Percentiles rank a stretch among this genome's conserved stretches.
Evolutionary conservation across 2,888 invertebrate species (phyloP).

Genomic region (Athrips mouffetella): DNA sequence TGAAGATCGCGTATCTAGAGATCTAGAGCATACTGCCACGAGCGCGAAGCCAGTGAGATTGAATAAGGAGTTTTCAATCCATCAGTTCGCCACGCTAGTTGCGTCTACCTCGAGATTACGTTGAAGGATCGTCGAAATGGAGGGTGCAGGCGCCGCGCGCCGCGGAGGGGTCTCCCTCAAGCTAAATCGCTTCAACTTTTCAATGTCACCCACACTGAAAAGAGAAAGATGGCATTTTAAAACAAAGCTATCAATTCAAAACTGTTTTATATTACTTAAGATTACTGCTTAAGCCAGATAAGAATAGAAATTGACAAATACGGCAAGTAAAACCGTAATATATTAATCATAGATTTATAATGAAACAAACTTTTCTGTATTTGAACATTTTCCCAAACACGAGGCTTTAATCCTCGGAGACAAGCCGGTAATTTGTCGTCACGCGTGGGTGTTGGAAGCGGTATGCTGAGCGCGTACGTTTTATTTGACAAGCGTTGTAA

Average conservation of each 20-base stretch:
- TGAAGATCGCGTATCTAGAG: not conserved
- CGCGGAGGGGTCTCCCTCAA: not conserved
- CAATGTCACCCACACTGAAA: not conserved
- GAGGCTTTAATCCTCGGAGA: too few relatives aligned
- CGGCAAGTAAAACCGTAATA: too few relatives aligned
- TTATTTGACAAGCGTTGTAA: too few relatives aligned
- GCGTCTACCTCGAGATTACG: not conserved
- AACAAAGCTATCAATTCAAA: constrained; percentile 3
- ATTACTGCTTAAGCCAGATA: not conserved
- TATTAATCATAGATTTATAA: too few relatives aligned
- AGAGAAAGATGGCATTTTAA: not conserved
- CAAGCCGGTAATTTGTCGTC: not conserved
- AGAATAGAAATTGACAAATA: too few relatives aligned
- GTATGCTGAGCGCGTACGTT: too few relatives aligned
- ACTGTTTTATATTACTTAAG: not conserved
- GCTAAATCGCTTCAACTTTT: not conserved
- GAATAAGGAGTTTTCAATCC: not conserved
- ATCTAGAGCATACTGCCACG: not conserved
- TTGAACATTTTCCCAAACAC: too few relatives aligned
- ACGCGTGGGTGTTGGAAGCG: not conserved
- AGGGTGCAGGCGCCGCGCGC: not conserved
- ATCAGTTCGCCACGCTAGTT: not conserved
- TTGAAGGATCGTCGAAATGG: too few relatives aligned
- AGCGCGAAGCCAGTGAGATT: constrained; percentile 1
- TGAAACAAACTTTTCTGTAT: too few relatives aligned